These are phyloP conservation scores for Anthonomus grandis DNA, from an alignment of 1,140 invertebrate species.

Conservation along the genomic window DNA sequence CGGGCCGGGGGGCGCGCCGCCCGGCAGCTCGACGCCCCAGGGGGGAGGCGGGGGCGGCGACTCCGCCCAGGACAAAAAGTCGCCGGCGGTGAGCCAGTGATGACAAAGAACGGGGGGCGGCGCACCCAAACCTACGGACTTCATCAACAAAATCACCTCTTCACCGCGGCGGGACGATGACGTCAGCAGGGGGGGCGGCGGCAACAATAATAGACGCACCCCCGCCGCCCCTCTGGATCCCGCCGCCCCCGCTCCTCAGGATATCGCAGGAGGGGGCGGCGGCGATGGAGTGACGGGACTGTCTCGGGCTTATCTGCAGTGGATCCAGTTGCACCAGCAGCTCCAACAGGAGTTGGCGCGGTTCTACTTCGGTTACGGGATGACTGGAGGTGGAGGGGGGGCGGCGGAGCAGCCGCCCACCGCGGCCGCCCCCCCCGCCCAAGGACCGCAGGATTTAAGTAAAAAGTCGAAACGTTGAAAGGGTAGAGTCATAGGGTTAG, in stretches of 20 bases:
- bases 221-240: neutral
- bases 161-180: constrained; percentile 6
- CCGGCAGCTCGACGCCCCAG: constrained; percentile 61
- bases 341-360: constrained; percentile 22
- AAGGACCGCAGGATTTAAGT: constrained; percentile 24
- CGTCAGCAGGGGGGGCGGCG: neutral
- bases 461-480: constrained; percentile 20
- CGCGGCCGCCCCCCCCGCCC: no score
- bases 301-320: constrained; percentile 22
- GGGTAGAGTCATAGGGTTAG: no score
- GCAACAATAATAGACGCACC: neutral
- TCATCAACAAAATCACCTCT: constrained; percentile 11
- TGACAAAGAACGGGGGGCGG: constrained; percentile 49
- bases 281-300: constrained; percentile 11
- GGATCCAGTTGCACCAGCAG: constrained; percentile 23
- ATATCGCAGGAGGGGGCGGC: constrained; percentile 7
- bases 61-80: constrained; percentile 67
- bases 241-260: neutral
- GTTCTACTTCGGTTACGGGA: constrained; percentile 20
- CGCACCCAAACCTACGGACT: constrained; percentile 25
- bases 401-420: no score
- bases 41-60: constrained; percentile 62
- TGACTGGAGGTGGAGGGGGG: neutral
- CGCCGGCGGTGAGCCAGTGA: constrained; percentile 73
- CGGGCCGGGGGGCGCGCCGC: constrained; percentile 51